Percentiles rank a stretch among this genome's conserved stretches.
Conservation (phyloP, 2,888 invertebrate genomes). For the Microplitis deprimator region DNA sequence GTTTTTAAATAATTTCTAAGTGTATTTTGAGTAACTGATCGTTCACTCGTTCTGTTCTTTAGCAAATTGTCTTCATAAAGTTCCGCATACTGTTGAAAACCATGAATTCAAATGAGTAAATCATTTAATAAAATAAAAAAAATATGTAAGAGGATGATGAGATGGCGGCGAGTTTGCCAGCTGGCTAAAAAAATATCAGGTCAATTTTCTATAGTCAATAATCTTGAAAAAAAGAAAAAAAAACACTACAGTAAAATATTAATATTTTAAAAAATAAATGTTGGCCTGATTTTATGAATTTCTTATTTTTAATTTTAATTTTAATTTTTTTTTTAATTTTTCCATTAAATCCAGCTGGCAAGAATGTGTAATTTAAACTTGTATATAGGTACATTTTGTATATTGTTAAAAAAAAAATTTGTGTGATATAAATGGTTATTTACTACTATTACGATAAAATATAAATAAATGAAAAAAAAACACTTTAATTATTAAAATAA, state of each 20-base stretch:
- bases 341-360: slow-evolving; percentile 40
- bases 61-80: slow-evolving; percentile 53
- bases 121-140: background rate
- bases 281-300: no score
- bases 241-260: background rate
- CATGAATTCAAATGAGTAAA: slow-evolving; percentile 14
- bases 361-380: slow-evolving; percentile 70
- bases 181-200: slow-evolving; percentile 25
- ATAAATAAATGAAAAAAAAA: slow-evolving; percentile 12
- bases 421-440: slow-evolving; percentile 72
- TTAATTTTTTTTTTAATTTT: no score
- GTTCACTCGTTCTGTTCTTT: slow-evolving; percentile 65
- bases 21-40: slow-evolving; percentile 63
- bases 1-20: slow-evolving; percentile 54
- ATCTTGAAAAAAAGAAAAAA: slow-evolving; percentile 13
- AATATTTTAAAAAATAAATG: background rate
- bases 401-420: slow-evolving; percentile 72
- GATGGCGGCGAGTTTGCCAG: slow-evolving; percentile 25
- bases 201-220: slow-evolving; percentile 22
- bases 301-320: no score
- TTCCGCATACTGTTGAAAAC: slow-evolving; percentile 25
- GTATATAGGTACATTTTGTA: slow-evolving; percentile 72
- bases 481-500: slow-evolving; percentile 19
- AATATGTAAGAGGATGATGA: slow-evolving; percentile 28
- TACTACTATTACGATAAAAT: slow-evolving; percentile 55